phyloP scores from a whole-genome alignment of 2,888 invertebrate genomes.

The Diadegma fenestrale region DNA sequence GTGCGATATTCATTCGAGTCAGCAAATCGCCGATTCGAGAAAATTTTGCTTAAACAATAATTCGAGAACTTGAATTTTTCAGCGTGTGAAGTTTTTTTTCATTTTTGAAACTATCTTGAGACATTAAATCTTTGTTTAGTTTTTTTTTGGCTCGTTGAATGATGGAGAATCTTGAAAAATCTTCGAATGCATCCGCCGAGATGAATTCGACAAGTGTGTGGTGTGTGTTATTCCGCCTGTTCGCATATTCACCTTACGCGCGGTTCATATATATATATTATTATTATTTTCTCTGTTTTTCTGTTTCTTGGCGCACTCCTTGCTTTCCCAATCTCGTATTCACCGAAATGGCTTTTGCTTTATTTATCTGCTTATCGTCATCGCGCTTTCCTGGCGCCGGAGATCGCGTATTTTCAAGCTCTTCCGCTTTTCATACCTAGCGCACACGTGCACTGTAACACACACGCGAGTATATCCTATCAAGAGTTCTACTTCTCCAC shows the following conservation, averaged over 20 bases:
- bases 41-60: no score
- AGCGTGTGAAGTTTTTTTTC: no score
- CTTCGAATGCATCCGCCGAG: not conserved
- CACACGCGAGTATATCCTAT: conserved; percentile 15
- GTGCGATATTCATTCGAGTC: no score
- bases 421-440: conserved; percentile 33
- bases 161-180: not conserved
- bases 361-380: conserved; percentile 68
- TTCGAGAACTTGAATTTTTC: no score
- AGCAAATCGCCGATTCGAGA: no score
- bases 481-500: conserved; percentile 20
- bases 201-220: conserved; percentile 2
- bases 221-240: conserved; percentile 19
- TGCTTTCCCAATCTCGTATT: conserved; percentile 44
- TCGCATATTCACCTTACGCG: conserved; percentile 28
- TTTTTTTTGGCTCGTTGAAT: not conserved
- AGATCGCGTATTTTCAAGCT: conserved; percentile 55
- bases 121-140: not conserved
- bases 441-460: not conserved
- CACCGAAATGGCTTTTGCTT: conserved; percentile 56
- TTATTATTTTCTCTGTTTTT: conserved; percentile 30
- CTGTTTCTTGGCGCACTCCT: conserved; percentile 36
- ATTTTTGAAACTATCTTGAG: not conserved
- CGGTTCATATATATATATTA: not conserved
- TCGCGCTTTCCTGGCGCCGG: conserved; percentile 58